phyloP scores from a whole-genome alignment of 2,888 invertebrate genomes.

The Eumacrocentrus americanus region DNA sequence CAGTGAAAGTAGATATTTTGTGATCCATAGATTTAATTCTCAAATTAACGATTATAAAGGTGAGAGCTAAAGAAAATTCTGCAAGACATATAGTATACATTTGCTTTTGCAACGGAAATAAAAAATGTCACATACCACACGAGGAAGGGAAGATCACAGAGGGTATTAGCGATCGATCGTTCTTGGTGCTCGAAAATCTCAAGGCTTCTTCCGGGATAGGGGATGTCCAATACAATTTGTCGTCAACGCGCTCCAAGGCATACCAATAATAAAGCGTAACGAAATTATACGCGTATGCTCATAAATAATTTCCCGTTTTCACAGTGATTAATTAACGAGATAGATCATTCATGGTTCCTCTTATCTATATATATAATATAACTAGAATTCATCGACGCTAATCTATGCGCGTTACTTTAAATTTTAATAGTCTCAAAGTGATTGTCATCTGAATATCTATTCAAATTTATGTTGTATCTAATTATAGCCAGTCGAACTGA shows the following conservation, averaged over 20 bases:
- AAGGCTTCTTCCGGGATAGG: slow-evolving; percentile 37
- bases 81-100: too few species aligned
- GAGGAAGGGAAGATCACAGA: slow-evolving; percentile 34
- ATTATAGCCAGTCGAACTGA: neutral
- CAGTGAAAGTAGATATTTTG: too few species aligned
- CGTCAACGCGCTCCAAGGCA: slow-evolving; percentile 39
- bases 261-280: slow-evolving; percentile 44
- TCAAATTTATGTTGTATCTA: too few species aligned
- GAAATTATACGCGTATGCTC: neutral
- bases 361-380: neutral
- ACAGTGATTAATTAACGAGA: slow-evolving; percentile 1
- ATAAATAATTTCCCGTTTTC: slow-evolving; percentile 2
- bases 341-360: neutral
- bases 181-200: slow-evolving; percentile 43
- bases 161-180: slow-evolving; percentile 55
- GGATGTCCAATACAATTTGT: slow-evolving; percentile 43
- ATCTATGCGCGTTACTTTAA: too few species aligned
- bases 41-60: too few species aligned
- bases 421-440: too few species aligned
- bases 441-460: too few species aligned
- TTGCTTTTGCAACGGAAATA: too few species aligned
- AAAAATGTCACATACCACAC: neutral
- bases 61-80: too few species aligned
- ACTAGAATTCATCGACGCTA: too few species aligned
- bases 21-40: too few species aligned